Percentiles rank a stretch among this genome's conserved stretches.
phyloP scores from a whole-genome alignment of 2,113 vertebrate species.

The Charina bottae region DNA sequence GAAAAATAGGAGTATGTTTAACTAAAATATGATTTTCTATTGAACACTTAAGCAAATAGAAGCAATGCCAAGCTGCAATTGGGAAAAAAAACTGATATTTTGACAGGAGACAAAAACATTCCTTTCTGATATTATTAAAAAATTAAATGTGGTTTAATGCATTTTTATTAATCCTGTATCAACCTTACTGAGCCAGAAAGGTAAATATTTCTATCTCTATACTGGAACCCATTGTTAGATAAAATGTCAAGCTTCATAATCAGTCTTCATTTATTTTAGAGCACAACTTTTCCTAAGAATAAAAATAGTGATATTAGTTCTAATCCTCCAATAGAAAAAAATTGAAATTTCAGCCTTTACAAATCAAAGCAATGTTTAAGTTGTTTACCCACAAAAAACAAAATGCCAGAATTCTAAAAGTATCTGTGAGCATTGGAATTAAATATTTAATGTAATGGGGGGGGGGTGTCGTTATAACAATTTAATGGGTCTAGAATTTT shows the following conservation, averaged over 20 bases:
- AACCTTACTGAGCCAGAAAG: slow-evolving; percentile 73
- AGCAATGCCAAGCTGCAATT: slow-evolving; percentile 13
- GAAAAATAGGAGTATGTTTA: slow-evolving; percentile 53
- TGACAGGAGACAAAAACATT: slow-evolving; percentile 39
- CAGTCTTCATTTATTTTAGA: slow-evolving; percentile 59
- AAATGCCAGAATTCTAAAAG: slow-evolving; percentile 61
- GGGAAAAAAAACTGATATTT: slow-evolving; percentile 28
- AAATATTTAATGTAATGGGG: slow-evolving; percentile 7
- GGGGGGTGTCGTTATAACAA: neutral
- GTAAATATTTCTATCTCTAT: slow-evolving; percentile 66
- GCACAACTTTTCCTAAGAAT: slow-evolving; percentile 42
- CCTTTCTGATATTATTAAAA: slow-evolving; percentile 31
- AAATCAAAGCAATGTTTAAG: slow-evolving; percentile 48
- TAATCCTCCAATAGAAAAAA: slow-evolving; percentile 25
- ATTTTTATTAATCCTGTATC: slow-evolving; percentile 68
- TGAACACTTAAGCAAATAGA: slow-evolving; percentile 46
- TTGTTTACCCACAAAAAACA: slow-evolving; percentile 58
- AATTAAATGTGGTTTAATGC: slow-evolving; percentile 54
- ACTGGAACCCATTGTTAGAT: slow-evolving; percentile 67
- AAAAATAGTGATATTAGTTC: slow-evolving; percentile 52
- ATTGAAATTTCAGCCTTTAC: slow-evolving; percentile 51
- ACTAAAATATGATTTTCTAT: slow-evolving; percentile 35
- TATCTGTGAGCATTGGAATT: slow-evolving; percentile 69
- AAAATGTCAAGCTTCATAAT: slow-evolving; percentile 67
- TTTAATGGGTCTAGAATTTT: neutral